These are phyloP conservation scores for Drosophila triauraria DNA, from an alignment of 1,140 invertebrate species.

Conservation along the genomic window DNA sequence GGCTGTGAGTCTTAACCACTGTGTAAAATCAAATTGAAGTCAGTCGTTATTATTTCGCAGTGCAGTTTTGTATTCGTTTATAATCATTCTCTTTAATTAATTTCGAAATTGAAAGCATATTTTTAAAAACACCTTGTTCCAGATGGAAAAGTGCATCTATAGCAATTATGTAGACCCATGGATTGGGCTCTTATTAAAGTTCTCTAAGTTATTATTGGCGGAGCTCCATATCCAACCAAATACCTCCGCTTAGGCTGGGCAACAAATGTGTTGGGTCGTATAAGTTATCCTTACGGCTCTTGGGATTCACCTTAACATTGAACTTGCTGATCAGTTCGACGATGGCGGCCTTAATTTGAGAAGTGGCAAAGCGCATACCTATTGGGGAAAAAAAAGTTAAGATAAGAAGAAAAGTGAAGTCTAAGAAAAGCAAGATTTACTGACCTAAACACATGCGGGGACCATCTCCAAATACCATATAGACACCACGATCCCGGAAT, in stretches of 20 bases:
- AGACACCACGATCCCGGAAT: constrained; percentile 58
- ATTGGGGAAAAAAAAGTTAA: neutral
- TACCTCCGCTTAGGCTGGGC: constrained; percentile 30
- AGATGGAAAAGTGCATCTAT: too few relatives aligned
- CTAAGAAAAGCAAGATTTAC: neutral
- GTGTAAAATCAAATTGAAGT: too few relatives aligned
- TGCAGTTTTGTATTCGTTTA: too few relatives aligned
- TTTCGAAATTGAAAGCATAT: too few relatives aligned
- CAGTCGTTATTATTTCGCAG: too few relatives aligned
- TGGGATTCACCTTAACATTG: constrained; percentile 62
- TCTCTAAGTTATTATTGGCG: constrained; percentile 4
- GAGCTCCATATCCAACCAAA: constrained; percentile 58
- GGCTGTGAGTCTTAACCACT: too few relatives aligned
- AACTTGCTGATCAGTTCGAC: constrained; percentile 69
- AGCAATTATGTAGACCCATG: too few relatives aligned
- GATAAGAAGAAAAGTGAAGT: too few relatives aligned
- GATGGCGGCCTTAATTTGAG: constrained; percentile 68
- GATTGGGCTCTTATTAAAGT: too few relatives aligned
- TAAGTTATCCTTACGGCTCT: constrained; percentile 62
- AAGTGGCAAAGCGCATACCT: constrained; percentile 74
- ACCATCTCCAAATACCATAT: constrained; percentile 67
- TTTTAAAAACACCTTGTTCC: too few relatives aligned
- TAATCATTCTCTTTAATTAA: too few relatives aligned
- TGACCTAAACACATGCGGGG: constrained; percentile 68
- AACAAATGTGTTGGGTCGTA: constrained; percentile 32